These are phyloP conservation scores for Neomonachus schauinslandi DNA, from an alignment of 2,113 vertebrate species.

Conservation along the genomic window DNA sequence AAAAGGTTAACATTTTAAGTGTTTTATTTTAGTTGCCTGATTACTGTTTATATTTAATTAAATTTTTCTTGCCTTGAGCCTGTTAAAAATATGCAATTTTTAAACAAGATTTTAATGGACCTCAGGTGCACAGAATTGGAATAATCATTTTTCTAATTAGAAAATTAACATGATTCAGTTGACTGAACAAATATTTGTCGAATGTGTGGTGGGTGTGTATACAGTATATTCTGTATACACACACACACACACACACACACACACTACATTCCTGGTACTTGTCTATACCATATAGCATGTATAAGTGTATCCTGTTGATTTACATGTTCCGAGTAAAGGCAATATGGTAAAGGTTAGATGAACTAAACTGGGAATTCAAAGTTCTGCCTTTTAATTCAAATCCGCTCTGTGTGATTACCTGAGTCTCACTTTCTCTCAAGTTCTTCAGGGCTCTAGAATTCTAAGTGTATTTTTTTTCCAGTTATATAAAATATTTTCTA, in stretches of 20 bases:
- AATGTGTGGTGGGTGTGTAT: neutral
- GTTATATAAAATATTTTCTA: neutral
- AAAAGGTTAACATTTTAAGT: slow-evolving; percentile 7
- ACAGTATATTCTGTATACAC: neutral
- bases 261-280: neutral
- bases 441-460: neutral
- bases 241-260: neutral
- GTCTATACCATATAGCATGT: neutral
- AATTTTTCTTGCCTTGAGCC: slow-evolving; percentile 29
- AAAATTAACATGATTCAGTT: slow-evolving; percentile 36
- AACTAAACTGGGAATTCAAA: neutral
- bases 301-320: neutral
- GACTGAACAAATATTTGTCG: slow-evolving; percentile 31
- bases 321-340: neutral
- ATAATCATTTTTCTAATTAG: slow-evolving; percentile 41
- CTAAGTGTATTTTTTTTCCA: neutral
- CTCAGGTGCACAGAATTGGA: slow-evolving; percentile 46
- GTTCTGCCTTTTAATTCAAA: neutral
- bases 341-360: neutral
- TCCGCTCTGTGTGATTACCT: neutral
- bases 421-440: neutral
- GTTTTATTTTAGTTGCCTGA: slow-evolving; percentile 49
- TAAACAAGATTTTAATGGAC: slow-evolving; percentile 64
- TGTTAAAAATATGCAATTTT: slow-evolving; percentile 1
- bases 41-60: slow-evolving; percentile 62